Conservation (phyloP, 2,888 invertebrate species). For the Megastigmus dorsalis region DNA sequence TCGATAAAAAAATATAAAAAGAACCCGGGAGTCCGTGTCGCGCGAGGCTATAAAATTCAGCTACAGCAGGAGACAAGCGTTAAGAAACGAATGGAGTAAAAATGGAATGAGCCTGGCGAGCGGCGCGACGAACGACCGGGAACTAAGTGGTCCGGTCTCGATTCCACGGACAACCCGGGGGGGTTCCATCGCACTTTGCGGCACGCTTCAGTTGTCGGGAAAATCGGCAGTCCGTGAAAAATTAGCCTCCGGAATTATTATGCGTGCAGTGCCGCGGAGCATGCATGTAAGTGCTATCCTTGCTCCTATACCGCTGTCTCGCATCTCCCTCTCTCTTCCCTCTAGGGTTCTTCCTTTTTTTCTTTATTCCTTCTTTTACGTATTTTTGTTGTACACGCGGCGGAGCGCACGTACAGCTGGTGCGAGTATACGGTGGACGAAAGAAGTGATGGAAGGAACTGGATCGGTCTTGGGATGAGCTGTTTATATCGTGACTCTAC, state of each 20-base stretch:
- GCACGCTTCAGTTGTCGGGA: slow-evolving; percentile 72
- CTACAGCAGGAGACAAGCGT: neutral
- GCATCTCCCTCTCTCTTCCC: too few species aligned
- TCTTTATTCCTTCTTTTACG: neutral
- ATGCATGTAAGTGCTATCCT: neutral
- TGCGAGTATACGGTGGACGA: too few species aligned
- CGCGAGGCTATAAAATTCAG: neutral
- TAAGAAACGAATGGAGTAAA: slow-evolving; percentile 1
- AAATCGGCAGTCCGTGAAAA: slow-evolving; percentile 73
- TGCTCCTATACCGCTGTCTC: neutral
- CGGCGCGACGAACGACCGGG: slow-evolving; percentile 68
- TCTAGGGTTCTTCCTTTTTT: neutral
- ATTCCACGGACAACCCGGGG: slow-evolving; percentile 63
- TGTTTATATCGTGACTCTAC: too few species aligned
- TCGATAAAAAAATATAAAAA: neutral
- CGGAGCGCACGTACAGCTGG: too few species aligned
- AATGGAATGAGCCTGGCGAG: slow-evolving; percentile 54
- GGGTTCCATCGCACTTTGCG: slow-evolving; percentile 58
- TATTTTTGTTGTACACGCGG: neutral
- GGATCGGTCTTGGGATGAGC: too few species aligned
- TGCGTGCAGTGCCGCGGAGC: slow-evolving; percentile 59
- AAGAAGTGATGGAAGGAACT: too few species aligned
- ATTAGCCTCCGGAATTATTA: slow-evolving; percentile 68
- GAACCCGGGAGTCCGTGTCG: neutral
- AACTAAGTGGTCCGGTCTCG: slow-evolving; percentile 70